Conservation (phyloP, 2,113 vertebrate genomes). For the Bombycilla garrulus region DNA sequence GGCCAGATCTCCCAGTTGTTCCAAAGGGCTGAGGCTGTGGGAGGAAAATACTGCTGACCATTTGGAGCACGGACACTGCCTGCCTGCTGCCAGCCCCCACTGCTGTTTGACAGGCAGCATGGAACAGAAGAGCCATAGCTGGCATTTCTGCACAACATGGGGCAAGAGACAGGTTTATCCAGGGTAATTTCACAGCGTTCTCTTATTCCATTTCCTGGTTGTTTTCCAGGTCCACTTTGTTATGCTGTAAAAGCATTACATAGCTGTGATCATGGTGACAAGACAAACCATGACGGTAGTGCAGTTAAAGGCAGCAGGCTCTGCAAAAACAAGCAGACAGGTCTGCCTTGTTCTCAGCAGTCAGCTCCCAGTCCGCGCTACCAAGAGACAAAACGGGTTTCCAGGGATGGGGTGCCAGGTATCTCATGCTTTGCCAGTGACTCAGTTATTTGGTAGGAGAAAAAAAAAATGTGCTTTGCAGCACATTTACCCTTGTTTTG, state of each 20-base stretch:
- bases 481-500: not conserved
- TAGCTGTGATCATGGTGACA: constrained; percentile 38
- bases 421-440: not conserved
- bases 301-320: not conserved
- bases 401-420: not conserved
- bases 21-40: not conserved
- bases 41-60: not conserved
- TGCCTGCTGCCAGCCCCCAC: not conserved
- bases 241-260: not conserved
- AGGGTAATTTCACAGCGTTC: not conserved
- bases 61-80: not conserved
- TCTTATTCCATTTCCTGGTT: not conserved
- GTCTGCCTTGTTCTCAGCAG: not conserved
- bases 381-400: not conserved
- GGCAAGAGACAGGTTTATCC: not conserved
- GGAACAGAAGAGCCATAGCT: not conserved
- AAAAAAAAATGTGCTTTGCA: not conserved
- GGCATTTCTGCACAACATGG: not conserved
- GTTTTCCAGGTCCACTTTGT: constrained; percentile 27
- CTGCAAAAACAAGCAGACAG: not conserved
- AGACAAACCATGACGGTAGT: not conserved
- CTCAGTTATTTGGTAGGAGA: rapidly evolving
- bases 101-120: rapidly evolving
- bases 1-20: not conserved
- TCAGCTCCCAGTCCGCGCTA: not conserved